Conservation (phyloP, 1,140 invertebrate species). For the Caenorhabditis brenneri region DNA sequence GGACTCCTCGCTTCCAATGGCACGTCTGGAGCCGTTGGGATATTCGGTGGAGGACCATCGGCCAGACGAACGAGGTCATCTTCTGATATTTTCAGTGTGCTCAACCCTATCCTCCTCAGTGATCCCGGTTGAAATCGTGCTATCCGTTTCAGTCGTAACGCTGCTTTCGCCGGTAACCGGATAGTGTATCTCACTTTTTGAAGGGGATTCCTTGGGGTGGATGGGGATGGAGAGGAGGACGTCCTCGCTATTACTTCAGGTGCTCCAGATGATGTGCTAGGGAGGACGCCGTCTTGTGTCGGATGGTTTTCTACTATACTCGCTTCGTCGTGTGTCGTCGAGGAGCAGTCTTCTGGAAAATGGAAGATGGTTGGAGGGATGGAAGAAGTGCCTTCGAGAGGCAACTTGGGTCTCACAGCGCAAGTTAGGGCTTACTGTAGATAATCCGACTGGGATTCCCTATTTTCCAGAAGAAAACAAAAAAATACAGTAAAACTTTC, state of each 20-base stretch:
- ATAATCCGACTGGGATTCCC: no score
- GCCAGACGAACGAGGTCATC: neutral
- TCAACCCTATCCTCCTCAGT: slow-evolving; percentile 33
- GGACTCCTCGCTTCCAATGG: slow-evolving; percentile 3
- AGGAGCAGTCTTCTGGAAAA: neutral
- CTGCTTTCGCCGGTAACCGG: slow-evolving; percentile 33
- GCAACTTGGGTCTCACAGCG: no score
- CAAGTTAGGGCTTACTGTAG: no score
- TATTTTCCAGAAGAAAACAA: no score
- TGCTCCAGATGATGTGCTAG: neutral
- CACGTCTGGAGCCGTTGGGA: slow-evolving; percentile 18
- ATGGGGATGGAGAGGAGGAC: neutral
- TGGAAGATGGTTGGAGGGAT: neutral
- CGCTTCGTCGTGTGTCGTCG: neutral
- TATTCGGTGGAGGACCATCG: neutral
- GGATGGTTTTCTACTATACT: slow-evolving; percentile 7
- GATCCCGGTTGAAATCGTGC: slow-evolving; percentile 36
- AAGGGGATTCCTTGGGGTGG: neutral
- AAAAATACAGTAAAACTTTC: no score
- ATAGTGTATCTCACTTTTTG: slow-evolving; percentile 22
- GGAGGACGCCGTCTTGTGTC: neutral
- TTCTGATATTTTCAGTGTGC: slow-evolving; percentile 10
- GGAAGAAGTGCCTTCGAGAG: no score
- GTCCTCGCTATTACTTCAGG: neutral
- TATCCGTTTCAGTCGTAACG: slow-evolving; percentile 47